Base-by-base conservation (phyloP, 2,888 invertebrate genomes). In the Artemia sp. region DNA sequence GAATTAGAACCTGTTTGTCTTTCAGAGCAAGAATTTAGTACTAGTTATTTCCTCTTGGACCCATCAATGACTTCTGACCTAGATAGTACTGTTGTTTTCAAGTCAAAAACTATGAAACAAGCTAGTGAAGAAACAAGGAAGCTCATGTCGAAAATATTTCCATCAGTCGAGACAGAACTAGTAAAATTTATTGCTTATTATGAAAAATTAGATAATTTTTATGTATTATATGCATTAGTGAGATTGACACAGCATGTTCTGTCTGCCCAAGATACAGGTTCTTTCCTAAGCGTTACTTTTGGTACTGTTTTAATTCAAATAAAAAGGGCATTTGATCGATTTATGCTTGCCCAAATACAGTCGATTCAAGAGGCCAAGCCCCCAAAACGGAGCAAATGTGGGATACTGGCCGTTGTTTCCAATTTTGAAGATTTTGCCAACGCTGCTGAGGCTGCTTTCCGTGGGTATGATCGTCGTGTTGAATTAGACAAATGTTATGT, bases 1-100 rank as follows among this genome's bases (percentile, higher is more conserved):
- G 88, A 92, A 76, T 82, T 96, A 73, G 93, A 94, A 77, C 89
- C 90, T 6, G 86, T 93, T 70, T 94, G 95, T 77, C 83, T 94
- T 73, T 89, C 90, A 50, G 97, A 97, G 78, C 95, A 96, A 80
- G 88, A 92, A 74, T 97, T 97, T 80, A 95, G 94, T 78, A 86
- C 90, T 19, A 83, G 85, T 72, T 97, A 96, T 81, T 92, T 97
- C 78, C 89, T 90, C 78, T 82, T 92, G 74, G 88, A 88, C 83
- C 51, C 19, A 1, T 10, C 52, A 8, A n/a, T 52, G 19, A 51
- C 11, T 6, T 10, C 52, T 68, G 11, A 19, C 10, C 24, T 9
- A 8, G 67, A 50, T 52, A 67, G 67, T 52, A 70, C 70, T 11
- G 51, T 64, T 24, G 51, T 66, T 14, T 67, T 71, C 8, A 67